These are phyloP conservation scores for Macrophya annulata DNA, from an alignment of 2,888 invertebrate genomes.

Conservation along the genomic window DNA sequence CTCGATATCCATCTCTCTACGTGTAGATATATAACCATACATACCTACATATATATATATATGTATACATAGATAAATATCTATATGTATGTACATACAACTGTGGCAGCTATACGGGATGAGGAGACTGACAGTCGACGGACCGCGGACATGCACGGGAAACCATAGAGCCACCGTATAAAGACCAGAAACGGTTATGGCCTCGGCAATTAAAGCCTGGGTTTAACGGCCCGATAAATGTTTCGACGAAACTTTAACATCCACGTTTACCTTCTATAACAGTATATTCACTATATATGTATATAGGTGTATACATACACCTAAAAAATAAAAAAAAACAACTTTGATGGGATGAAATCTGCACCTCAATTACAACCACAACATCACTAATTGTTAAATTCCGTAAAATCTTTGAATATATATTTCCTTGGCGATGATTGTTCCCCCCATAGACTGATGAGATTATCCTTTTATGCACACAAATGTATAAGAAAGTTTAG, in stretches of 20 bases:
- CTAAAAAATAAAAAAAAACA: too few species aligned
- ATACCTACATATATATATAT: background rate
- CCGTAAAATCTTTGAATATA: too few species aligned
- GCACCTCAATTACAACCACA: background rate
- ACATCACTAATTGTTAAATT: too few species aligned
- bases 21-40: background rate
- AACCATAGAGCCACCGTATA: conserved; percentile 56
- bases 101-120: background rate
- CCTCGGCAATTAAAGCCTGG: conserved; percentile 53
- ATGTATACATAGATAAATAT: background rate
- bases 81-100: background rate
- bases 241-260: conserved; percentile 55
- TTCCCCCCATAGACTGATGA: background rate
- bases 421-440: too few species aligned
- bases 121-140: conserved; percentile 31
- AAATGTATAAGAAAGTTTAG: background rate
- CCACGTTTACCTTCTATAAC: conserved; percentile 28
- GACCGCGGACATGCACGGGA: conserved; percentile 53
- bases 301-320: too few species aligned
- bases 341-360: background rate
- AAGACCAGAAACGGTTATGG: conserved; percentile 52
- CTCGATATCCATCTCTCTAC: background rate
- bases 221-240: conserved; percentile 56
- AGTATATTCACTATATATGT: background rate
- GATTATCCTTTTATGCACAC: background rate